phyloP scores from a whole-genome alignment of 2,888 invertebrate genomes.

The Pegoplata infirma region DNA sequence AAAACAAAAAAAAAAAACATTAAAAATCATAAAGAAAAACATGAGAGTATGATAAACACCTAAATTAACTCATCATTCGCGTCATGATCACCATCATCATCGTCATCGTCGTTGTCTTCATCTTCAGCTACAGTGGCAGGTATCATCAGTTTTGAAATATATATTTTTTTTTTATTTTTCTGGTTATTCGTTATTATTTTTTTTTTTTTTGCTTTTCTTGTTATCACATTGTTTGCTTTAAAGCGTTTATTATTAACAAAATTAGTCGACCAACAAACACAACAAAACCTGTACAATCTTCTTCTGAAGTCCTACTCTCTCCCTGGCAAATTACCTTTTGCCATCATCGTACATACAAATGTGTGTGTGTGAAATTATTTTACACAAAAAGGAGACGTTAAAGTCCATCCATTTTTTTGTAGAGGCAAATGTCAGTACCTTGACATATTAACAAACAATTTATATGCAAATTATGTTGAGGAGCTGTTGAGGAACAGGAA shows the following conservation, averaged over 20 bases:
- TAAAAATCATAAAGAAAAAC: conserved; percentile 31
- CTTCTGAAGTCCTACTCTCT: background rate
- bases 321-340: background rate
- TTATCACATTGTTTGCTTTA: conserved; percentile 55
- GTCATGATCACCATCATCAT: conserved; percentile 46
- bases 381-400: conserved; percentile 28
- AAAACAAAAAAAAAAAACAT: conserved; percentile 12
- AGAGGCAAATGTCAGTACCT: conserved; percentile 59
- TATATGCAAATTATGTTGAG: conserved; percentile 77
- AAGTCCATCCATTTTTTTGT: conserved; percentile 37
- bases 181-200: background rate
- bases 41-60: conserved; percentile 45
- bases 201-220: conserved; percentile 24
- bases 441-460: conserved; percentile 78
- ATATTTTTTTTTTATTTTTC: background rate
- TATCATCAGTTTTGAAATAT: conserved; percentile 26
- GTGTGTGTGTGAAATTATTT: conserved; percentile 48
- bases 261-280: conserved; percentile 40
- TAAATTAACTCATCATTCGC: conserved; percentile 65
- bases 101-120: conserved; percentile 12
- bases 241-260: conserved; percentile 56
- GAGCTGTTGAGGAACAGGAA: conserved; percentile 52
- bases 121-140: conserved; percentile 36
- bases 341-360: background rate
- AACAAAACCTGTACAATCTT: background rate